A percentile compares a stretch with the other conserved stretches of the same genome.
phyloP scores from a whole-genome alignment of 2,113 vertebrate species.

The Todiramphus saurophagus region DNA sequence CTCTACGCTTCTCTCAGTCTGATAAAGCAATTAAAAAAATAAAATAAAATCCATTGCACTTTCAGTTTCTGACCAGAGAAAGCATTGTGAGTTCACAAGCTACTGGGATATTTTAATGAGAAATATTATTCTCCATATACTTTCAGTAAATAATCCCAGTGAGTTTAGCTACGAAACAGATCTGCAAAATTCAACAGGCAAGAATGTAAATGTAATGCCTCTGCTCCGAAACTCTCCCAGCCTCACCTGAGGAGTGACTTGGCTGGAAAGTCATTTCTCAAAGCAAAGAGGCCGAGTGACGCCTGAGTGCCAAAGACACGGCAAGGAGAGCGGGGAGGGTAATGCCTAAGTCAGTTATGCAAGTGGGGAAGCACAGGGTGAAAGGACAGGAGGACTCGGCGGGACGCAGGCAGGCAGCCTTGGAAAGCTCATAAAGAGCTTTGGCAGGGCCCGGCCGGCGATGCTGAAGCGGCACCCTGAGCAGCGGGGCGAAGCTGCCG shows the following conservation, averaged over 20 bases:
- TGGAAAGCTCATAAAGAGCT: constrained; percentile 55
- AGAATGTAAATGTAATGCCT: neutral
- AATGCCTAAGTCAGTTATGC: constrained; percentile 17
- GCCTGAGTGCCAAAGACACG: rapidly evolving
- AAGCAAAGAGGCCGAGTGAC: neutral
- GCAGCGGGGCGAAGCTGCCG: neutral
- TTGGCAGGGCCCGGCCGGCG: neutral
- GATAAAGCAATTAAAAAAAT: neutral
- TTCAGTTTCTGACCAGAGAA: constrained; percentile 3
- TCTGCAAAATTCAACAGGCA: neutral
- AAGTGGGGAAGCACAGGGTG: constrained; percentile 28
- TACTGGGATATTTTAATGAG: neutral
- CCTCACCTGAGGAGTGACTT: neutral
- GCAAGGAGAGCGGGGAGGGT: neutral
- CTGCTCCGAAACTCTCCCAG: neutral
- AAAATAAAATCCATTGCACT: neutral
- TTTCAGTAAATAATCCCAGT: neutral
- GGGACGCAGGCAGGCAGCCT: constrained; percentile 3
- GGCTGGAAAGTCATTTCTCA: neutral
- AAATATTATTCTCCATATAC: neutral
- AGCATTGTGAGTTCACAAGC: neutral
- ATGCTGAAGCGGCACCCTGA: rapidly evolving
- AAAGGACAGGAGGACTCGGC: neutral
- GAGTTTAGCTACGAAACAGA: neutral
- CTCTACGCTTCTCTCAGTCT: neutral